Evolutionary conservation across 1,140 invertebrate species (phyloP).

Genomic region (Euura saliciscinereae): DNA sequence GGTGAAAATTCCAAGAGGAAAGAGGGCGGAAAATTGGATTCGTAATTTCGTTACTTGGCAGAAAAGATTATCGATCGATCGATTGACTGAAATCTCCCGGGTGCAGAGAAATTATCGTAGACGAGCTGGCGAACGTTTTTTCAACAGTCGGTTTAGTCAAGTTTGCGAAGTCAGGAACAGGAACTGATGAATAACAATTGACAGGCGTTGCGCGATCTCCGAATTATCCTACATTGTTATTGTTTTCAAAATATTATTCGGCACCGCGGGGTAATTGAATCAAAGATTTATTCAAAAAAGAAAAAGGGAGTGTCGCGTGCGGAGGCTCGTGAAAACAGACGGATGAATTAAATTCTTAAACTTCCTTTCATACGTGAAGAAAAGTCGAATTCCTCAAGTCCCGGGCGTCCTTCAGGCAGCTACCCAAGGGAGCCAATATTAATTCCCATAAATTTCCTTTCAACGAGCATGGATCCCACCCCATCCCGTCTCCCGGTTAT

Average conservation of each 20-base stretch:
- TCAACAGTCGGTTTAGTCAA: too few relatives aligned
- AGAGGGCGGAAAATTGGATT: background rate
- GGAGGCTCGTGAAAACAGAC: conserved; percentile 21
- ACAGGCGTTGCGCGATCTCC: too few relatives aligned
- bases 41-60: background rate
- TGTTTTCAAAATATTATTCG: too few relatives aligned
- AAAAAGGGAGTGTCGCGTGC: background rate
- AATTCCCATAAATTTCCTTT: conserved; percentile 64
- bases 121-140: too few relatives aligned
- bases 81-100: too few relatives aligned
- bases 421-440: conserved; percentile 56
- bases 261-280: too few relatives aligned
- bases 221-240: too few relatives aligned
- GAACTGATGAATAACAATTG: too few relatives aligned
- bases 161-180: too few relatives aligned
- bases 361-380: conserved; percentile 53
- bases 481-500: conserved; percentile 8
- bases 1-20: background rate
- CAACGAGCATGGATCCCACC: conserved; percentile 47
- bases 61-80: background rate
- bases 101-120: too few relatives aligned
- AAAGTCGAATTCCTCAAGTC: conserved; percentile 59
- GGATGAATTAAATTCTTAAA: conserved; percentile 62
- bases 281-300: too few relatives aligned
- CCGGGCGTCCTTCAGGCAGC: conserved; percentile 44